A percentile compares a stretch with the other conserved stretches of the same genome.
These are phyloP conservation scores for Rhopalosiphum nymphaeae DNA, from an alignment of 2,888 invertebrate species.

Conservation along the genomic window DNA sequence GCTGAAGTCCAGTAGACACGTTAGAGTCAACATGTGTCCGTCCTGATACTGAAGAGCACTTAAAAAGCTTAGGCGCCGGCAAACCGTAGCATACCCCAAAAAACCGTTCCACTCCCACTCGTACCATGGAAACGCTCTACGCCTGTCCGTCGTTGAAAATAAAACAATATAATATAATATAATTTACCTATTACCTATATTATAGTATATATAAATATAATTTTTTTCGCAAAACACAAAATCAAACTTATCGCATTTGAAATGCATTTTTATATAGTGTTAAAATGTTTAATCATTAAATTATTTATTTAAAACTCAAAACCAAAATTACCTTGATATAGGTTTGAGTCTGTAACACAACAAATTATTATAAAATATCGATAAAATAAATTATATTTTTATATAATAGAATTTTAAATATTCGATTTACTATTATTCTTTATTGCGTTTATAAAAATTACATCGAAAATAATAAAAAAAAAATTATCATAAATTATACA, in stretches of 20 bases:
- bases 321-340: not conserved
- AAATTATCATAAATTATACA: not conserved
- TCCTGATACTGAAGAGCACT: constrained; percentile 54
- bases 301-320: not conserved
- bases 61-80: constrained; percentile 62
- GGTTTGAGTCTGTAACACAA: not conserved
- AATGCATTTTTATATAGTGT: not conserved
- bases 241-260: not conserved
- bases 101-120: constrained; percentile 31
- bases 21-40: constrained; percentile 56
- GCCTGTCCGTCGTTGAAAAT: not conserved
- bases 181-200: too few relatives aligned
- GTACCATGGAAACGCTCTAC: not conserved
- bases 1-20: constrained; percentile 29
- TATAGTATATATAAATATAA: not conserved
- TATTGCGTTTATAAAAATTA: not conserved
- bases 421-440: not conserved
- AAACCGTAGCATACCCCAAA: constrained; percentile 44
- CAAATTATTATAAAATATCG: not conserved
- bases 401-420: too few relatives aligned
- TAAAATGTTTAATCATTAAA: not conserved
- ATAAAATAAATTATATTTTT: too few relatives aligned
- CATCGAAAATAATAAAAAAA: not conserved
- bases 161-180: not conserved
- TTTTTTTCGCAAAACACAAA: not conserved